Evolutionary conservation across 2,888 invertebrate genomes (phyloP).

Genomic region (Dynastes hyllus): DNA sequence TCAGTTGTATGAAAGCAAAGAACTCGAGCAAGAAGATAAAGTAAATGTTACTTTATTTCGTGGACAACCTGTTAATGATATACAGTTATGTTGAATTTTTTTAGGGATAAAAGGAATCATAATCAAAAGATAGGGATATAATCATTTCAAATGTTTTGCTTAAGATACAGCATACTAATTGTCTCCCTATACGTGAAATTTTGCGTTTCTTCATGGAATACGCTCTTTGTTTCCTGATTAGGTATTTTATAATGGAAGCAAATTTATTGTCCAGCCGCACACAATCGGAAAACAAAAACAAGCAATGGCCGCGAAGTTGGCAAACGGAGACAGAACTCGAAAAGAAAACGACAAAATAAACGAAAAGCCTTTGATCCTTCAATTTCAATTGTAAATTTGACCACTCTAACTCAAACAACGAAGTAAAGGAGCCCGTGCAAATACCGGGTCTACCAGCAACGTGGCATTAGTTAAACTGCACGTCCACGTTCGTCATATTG

Average conservation of each 20-base stretch:
- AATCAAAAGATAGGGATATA: no score
- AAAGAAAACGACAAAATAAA: constrained; percentile 34
- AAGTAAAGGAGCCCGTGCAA: constrained; percentile 42
- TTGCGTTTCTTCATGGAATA: no score
- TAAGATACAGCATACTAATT: no score
- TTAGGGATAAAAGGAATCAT: no score
- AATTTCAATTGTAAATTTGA: constrained; percentile 59
- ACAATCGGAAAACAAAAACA: not conserved
- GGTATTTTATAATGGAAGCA: not conserved
- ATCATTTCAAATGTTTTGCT: no score
- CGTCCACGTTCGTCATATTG: constrained; percentile 36
- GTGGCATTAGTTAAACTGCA: constrained; percentile 29
- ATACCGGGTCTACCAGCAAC: constrained; percentile 23
- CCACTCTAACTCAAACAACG: constrained; percentile 55
- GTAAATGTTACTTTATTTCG: no score
- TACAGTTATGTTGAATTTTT: no score
- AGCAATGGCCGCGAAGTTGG: constrained; percentile 15
- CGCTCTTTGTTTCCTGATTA: not conserved
- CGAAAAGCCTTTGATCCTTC: constrained; percentile 38
- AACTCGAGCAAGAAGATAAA: no score
- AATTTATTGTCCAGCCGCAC: not conserved
- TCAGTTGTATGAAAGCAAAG: no score
- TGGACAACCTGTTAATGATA: no score
- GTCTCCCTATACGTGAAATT: no score
- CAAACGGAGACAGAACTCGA: not conserved